Evolutionary conservation across 2,797 vertebrate genomes (phyloP).

Genomic region (Spea hammondii): DNA sequence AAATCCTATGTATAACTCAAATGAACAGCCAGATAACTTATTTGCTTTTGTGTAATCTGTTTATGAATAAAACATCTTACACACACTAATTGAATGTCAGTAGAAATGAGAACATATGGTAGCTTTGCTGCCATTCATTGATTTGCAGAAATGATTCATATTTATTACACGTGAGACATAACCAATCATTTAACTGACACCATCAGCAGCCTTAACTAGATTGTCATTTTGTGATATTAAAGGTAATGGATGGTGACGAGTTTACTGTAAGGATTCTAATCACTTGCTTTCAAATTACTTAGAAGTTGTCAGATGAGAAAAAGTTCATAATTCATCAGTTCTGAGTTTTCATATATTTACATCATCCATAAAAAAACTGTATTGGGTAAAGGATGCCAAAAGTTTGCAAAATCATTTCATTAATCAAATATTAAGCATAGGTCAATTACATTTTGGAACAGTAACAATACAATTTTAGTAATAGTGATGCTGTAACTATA

Average conservation of each 20-base stretch:
- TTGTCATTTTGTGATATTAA: slow-evolving; percentile 76
- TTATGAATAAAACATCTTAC: slow-evolving; percentile 70
- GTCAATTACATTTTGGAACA: too few relatives aligned
- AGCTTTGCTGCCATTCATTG: slow-evolving; percentile 75
- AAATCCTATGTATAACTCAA: neutral
- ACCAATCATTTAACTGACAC: slow-evolving; percentile 77
- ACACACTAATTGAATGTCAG: slow-evolving; percentile 73
- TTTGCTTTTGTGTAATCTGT: slow-evolving; percentile 46
- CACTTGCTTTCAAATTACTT: slow-evolving; percentile 75
- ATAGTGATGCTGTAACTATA: too few relatives aligned
- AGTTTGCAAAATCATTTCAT: neutral
- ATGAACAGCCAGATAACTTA: neutral
- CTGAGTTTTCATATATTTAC: slow-evolving; percentile 70
- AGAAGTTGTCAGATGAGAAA: slow-evolving; percentile 68
- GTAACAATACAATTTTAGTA: too few relatives aligned
- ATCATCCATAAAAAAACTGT: slow-evolving; percentile 65
- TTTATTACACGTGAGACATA: slow-evolving; percentile 64
- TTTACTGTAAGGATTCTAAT: slow-evolving; percentile 82
- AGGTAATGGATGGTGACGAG: slow-evolving; percentile 80
- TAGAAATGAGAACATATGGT: slow-evolving; percentile 77
- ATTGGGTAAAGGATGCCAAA: neutral
- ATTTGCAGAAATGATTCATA: slow-evolving; percentile 76
- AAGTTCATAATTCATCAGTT: slow-evolving; percentile 72
- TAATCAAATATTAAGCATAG: too few relatives aligned
- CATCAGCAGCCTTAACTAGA: slow-evolving; percentile 78